phyloP scores from a whole-genome alignment of 2,113 vertebrate species.

The Melanerpes aurifrons region DNA sequence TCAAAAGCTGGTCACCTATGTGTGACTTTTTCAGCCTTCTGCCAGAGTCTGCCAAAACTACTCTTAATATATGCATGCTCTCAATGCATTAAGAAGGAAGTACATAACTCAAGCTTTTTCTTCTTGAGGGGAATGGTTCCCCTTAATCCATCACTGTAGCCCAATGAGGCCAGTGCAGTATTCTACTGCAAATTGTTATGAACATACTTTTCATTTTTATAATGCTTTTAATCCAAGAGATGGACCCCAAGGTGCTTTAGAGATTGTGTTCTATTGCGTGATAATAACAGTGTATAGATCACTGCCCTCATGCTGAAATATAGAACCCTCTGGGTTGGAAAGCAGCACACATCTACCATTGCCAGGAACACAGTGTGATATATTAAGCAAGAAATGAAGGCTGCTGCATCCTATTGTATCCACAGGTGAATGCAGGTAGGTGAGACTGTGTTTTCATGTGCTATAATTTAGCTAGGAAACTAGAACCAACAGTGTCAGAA shows the following conservation, averaged over 20 bases:
- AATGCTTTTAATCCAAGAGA: slow-evolving; percentile 50
- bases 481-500: background rate
- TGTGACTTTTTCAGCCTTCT: slow-evolving; percentile 8
- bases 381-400: slow-evolving; percentile 52
- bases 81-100: slow-evolving; percentile 8
- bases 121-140: background rate
- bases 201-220: slow-evolving; percentile 56
- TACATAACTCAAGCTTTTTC: slow-evolving; percentile 32
- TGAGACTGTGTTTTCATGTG: slow-evolving; percentile 17
- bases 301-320: slow-evolving; percentile 50
- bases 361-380: background rate
- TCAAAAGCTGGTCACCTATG: background rate
- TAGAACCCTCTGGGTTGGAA: slow-evolving; percentile 44
- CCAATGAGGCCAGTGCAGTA: slow-evolving; percentile 30
- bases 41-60: background rate
- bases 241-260: slow-evolving; percentile 49
- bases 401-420: slow-evolving; percentile 42
- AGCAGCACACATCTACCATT: slow-evolving; percentile 33
- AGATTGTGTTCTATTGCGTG: background rate
- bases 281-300: slow-evolving; percentile 65
- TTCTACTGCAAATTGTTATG: slow-evolving; percentile 22
- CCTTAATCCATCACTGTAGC: slow-evolving; percentile 22
- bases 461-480: slow-evolving; percentile 24
- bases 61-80: background rate
- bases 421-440: slow-evolving; percentile 34